A percentile compares a stretch with the other conserved stretches of the same genome.
phyloP scores from a whole-genome alignment of 2,113 vertebrate genomes.

The Ranitomeya imitator region DNA sequence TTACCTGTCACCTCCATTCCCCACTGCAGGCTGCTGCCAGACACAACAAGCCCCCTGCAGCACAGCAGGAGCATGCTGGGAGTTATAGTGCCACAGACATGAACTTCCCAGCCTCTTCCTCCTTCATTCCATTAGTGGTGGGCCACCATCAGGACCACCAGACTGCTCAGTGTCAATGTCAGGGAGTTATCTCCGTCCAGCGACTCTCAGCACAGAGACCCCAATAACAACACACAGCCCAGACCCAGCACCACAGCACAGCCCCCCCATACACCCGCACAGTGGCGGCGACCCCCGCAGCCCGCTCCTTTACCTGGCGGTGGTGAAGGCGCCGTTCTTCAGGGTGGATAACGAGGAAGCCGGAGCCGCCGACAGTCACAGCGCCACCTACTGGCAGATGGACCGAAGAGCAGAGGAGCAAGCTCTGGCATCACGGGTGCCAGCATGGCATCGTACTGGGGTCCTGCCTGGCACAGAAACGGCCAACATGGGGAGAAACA shows the following conservation, averaged over 20 bases:
- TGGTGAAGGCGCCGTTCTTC: constrained; percentile 11
- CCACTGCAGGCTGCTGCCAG: too few relatives aligned
- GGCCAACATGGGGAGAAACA: too few relatives aligned
- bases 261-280: neutral
- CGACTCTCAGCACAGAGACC: neutral
- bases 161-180: neutral
- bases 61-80: too few relatives aligned
- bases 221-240: neutral
- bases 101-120: too few relatives aligned
- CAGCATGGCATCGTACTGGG: neutral
- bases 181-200: neutral
- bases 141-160: constrained; percentile 1
- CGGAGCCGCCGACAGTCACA: constrained; percentile 42
- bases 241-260: neutral
- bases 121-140: neutral
- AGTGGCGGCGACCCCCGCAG: neutral
- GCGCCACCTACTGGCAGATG: constrained; percentile 47
- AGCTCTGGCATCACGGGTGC: neutral
- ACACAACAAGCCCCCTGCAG: too few relatives aligned
- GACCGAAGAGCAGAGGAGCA: neutral
- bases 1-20: too few relatives aligned
- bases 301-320: constrained; percentile 9
- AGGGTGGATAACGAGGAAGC: neutral
- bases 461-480: too few relatives aligned
- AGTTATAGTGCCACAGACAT: too few relatives aligned